Base-by-base conservation (phyloP, 2,113 vertebrate species). In the Sorex araneus region DNA sequence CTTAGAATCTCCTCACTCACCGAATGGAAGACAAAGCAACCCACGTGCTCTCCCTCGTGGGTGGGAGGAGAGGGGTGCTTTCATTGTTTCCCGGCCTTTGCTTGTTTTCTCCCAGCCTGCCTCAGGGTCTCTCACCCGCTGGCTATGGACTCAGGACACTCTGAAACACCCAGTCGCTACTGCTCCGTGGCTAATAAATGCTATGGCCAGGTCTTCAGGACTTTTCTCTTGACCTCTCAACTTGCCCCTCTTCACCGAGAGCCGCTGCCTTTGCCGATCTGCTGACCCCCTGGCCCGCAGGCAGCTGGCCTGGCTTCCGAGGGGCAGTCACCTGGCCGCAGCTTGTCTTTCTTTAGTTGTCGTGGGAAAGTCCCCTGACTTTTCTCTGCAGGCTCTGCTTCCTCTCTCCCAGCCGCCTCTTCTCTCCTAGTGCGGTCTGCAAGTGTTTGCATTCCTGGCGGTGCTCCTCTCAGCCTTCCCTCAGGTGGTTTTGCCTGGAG, bases 161-260 rank as follows among this genome's bases (percentile, higher is more conserved):
- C 0, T 70, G 87, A 92, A 81, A 87, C 71, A 34, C 15, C 3
- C 6, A 3, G 57, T 78, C 81, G 36, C 57, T 57, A 5, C 30
- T 54, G 6, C 40, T 23, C 21, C 23, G 25, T 73, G 54, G 87
- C 82, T 93, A 30, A 71, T 79, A 93, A 84, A 75, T 45, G 32
- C 19, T 66, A 18, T 84, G 28, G 76, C 30, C 34, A 28, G 30
- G 10, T 23, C 40, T 69, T 45, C 3, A 1, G 50, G 23, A 64
- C 18, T 32, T 36, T 34, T 19, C 34, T 77, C 23, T 60, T 40
- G 4, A 16, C 50, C 73, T 25, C 25, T 8, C 77, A 32, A 23
- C 27, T 28, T 15, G 54, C 1, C 8, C 64, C 40, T 25, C 54
- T 2, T 66, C 25, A 9, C 3, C 19, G 0, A 3, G 25, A 75